Percentiles rank a stretch among this genome's conserved stretches.
Evolutionary conservation across 1,140 invertebrate species (phyloP).

Genomic region (Drosophila varians): DNA sequence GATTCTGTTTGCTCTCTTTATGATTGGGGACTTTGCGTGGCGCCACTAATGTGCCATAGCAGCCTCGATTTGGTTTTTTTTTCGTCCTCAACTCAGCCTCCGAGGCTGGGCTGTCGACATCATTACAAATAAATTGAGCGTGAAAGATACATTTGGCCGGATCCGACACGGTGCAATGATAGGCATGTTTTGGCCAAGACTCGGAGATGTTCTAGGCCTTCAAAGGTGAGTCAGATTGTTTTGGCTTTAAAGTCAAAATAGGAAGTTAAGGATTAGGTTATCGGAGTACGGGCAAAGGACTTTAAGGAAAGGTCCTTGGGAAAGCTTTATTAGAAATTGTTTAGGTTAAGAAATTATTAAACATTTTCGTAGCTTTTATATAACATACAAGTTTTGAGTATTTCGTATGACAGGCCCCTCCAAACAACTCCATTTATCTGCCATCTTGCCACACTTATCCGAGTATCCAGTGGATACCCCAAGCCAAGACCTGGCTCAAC

Average conservation of each 20-base stretch:
- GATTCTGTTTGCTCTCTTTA: slow-evolving; percentile 48
- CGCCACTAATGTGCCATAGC: slow-evolving; percentile 74
- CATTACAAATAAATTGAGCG: slow-evolving; percentile 80
- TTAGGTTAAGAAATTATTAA: no score
- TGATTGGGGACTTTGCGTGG: slow-evolving; percentile 73
- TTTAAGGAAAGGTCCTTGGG: no score
- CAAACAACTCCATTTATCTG: not conserved
- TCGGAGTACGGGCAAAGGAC: no score
- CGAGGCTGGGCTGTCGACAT: slow-evolving; percentile 56
- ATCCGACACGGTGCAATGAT: slow-evolving; percentile 62
- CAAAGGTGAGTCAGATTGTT: not conserved
- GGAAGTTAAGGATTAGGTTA: no score
- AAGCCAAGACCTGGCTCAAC: no score
- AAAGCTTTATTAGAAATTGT: no score
- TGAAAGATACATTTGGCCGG: slow-evolving; percentile 75
- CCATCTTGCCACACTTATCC: not conserved
- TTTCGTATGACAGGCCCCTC: no score
- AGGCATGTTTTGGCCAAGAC: slow-evolving; percentile 33
- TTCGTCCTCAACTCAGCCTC: slow-evolving; percentile 38
- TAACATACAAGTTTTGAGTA: no score
- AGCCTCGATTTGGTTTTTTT: slow-evolving; percentile 15
- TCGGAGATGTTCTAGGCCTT: slow-evolving; percentile 9
- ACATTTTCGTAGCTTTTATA: no score
- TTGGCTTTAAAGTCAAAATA: slow-evolving; percentile 48
- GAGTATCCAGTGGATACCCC: no score